These are phyloP conservation scores for Eretmocerus hayati DNA, from an alignment of 2,888 invertebrate genomes.

Conservation along the genomic window DNA sequence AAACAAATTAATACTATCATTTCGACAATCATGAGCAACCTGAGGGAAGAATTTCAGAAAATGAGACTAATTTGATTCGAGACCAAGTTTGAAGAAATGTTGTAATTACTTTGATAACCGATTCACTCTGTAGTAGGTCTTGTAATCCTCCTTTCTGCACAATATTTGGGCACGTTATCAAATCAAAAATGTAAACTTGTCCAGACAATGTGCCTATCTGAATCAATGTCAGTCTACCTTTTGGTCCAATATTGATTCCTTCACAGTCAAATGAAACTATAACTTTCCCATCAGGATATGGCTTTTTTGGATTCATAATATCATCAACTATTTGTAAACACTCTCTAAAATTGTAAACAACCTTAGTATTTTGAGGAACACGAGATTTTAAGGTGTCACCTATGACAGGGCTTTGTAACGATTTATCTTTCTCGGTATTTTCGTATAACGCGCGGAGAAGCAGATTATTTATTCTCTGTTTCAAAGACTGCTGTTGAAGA, in stretches of 20 bases:
- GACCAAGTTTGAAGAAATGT: background rate
- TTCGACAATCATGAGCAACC: conserved; percentile 87
- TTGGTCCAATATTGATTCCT: conserved; percentile 84
- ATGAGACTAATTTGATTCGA: background rate
- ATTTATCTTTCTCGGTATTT: conserved; percentile 63
- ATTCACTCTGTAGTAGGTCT: conserved; percentile 70
- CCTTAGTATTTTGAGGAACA: conserved; percentile 73
- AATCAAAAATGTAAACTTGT: conserved; percentile 80
- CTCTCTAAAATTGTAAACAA: conserved; percentile 73
- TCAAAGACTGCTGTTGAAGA: conserved; percentile 60
- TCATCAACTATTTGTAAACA: conserved; percentile 70
- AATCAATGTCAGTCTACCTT: conserved; percentile 80
- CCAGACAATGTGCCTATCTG: conserved; percentile 78
- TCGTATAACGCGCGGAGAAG: conserved; percentile 85
- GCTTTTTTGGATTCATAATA: conserved; percentile 53
- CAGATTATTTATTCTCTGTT: conserved; percentile 80
- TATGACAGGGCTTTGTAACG: conserved; percentile 39
- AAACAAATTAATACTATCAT: conserved; percentile 81
- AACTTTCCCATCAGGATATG: conserved; percentile 40
- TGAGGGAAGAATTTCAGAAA: conserved; percentile 39
- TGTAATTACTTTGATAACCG: conserved; percentile 65
- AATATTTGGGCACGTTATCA: conserved; percentile 76
- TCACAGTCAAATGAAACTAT: conserved; percentile 85
- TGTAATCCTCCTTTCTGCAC: conserved; percentile 72
- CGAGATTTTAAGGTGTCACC: conserved; percentile 76